Evolutionary conservation across 2,113 vertebrate species (phyloP), one percentile per base, ranked within the genome.

Genomic region (Calidris pygmaea): DNA sequence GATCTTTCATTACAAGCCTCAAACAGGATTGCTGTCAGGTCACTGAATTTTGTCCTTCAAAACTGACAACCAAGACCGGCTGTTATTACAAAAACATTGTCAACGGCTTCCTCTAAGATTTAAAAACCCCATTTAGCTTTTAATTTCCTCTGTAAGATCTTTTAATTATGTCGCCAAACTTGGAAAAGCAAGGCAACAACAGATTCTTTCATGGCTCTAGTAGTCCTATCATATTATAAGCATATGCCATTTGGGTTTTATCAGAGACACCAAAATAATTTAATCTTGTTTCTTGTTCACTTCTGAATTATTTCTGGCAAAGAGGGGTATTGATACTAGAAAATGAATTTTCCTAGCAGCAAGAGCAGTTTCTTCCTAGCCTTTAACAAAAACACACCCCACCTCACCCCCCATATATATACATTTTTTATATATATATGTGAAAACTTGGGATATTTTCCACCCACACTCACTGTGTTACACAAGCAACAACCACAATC

Each of bases 11-110:
- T 71, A 84, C 47, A 78, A 93, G 77, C 88, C 83, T 88, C 83
- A 59, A 81, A 66, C 23, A 32, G 29, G 15, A 56, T 41, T 89
- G 84, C 73, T 89, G 86, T 65, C 90, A 89, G 90, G 86, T 92
- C 92, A 92, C 76, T 85, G 87, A 58, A 75, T 82, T 81, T n/a
- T 79, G 83, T 86, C 92, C 86, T 94, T 93, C 72, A 89, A 87
- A 89, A 94, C 45, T 53, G 73, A 95, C 85, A 89, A 19, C 14
- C 39, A 65, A 37, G 41, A 32, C 32, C 24, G 37, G 15, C 24
- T 92, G 14, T 62, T 60, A 37, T 12, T 21, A 77, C 23, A 52
- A 70, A 88, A 85, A 66, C 56, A 52, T 9, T 32, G 16, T 68
- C 66, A 81, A 9, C 14, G 19, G 34, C 30, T 87, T 79, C 45